Base-by-base conservation (phyloP, 2,797 vertebrate genomes). In the Sphenodon punctatus region DNA sequence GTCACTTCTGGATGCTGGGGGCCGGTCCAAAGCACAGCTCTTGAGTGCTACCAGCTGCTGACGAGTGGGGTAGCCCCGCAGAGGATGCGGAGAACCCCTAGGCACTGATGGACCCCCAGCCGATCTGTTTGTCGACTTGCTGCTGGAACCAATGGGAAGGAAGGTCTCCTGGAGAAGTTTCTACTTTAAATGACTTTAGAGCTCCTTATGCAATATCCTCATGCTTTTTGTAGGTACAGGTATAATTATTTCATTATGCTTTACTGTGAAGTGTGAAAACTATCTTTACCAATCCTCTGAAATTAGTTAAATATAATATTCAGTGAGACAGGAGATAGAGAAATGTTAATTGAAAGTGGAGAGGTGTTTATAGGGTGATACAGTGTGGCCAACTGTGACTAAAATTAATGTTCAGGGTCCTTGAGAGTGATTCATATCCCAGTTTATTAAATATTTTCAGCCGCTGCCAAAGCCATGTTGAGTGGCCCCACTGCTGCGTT, bases 221-320 rank as follows among this genome's bases (percentile, higher is more conserved):
- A 95, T 95, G 95, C 91, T 89, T 95, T 95, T 95, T 95, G 93
- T 93, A 87, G 91, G 93, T 91, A 86, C 87, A 93, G 87, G 92
- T 96, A 94, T 96, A 95, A 96, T 97, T 96, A 96, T 96, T 96
- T 95, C 95, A 96, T 96, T 97, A 95, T 91, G 93, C 93, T 96
- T 96, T 95, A 93, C 95, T 95, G 94, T 96, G 96, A 96, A 96
- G 95, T 97, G 96, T 97, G 96, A 96, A 96, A 95, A 95, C 94
- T 96, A 94, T 96, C 95, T 95, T 95, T 95, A 94, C 92, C 94
- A 93, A 95, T 94, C 93, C 95, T 92, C 93, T 94, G 94, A 95
- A 95, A 96, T 95, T 94, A 94, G 92, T 94, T 95, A 95, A 95
- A 96, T 96, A 94, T 93, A 95, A 95, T 95, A 96, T 95, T 94